phyloP scores from a whole-genome alignment of 2,797 vertebrate species.

The Tokudaia muenninki region DNA sequence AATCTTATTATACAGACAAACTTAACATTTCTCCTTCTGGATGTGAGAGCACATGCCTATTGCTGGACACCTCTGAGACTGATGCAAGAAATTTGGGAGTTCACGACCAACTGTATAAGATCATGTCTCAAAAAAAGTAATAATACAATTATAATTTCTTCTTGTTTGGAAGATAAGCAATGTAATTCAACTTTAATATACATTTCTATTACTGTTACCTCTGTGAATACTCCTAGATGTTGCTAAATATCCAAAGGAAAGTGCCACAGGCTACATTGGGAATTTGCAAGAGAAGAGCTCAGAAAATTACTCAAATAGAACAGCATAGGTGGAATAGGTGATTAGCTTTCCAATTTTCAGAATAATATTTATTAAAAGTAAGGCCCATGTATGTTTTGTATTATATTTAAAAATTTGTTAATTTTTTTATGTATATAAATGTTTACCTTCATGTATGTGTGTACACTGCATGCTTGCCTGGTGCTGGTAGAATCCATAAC shows the following conservation, averaged over 20 bases:
- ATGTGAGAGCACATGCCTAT: not conserved
- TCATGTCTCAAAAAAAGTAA: not conserved
- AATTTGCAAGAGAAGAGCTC: not conserved
- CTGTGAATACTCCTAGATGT: not conserved
- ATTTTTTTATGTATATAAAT: not conserved
- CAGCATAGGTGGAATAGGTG: constrained; percentile 8
- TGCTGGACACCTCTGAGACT: not conserved
- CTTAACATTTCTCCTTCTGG: not conserved
- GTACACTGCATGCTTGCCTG: not conserved
- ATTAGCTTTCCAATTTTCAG: constrained; percentile 8
- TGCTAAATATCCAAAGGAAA: not conserved
- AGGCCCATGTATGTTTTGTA: not conserved
- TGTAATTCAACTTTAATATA: constrained; percentile 29
- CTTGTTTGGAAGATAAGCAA: not conserved
- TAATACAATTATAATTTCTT: not conserved
- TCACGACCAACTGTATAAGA: not conserved
- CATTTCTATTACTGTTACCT: not conserved
- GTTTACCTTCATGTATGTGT: not conserved
- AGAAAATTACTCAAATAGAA: constrained; percentile 27
- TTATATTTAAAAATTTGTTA: not conserved
- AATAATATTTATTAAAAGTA: constrained; percentile 9
- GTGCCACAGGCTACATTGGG: not conserved
- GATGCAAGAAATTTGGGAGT: not conserved
- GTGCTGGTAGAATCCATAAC: not conserved
- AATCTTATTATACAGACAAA: not conserved